phyloP scores from a whole-genome alignment of 1,140 invertebrate genomes.

The Ditylenchus dipsaci region DNA sequence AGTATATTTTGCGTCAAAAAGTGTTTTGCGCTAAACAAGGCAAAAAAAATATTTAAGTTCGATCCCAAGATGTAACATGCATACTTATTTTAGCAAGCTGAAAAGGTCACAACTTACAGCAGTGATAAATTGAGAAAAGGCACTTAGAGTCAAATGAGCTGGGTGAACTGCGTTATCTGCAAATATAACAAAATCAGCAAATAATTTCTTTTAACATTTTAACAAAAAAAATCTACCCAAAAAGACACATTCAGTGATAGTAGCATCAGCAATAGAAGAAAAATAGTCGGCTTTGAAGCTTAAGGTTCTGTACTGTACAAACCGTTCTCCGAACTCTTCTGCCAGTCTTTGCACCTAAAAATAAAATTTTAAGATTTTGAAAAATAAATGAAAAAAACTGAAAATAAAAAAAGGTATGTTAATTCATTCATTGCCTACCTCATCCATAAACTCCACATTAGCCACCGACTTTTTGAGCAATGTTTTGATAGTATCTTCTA shows the following conservation, averaged over 20 bases:
- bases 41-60: no score
- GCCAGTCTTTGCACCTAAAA: constrained; percentile 44
- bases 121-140: constrained; percentile 55
- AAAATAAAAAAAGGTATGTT: neutral
- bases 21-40: no score
- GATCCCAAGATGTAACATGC: no score
- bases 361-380: constrained; percentile 8
- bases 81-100: no score
- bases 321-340: constrained; percentile 44
- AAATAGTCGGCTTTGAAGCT: constrained; percentile 58
- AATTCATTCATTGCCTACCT: constrained; percentile 25
- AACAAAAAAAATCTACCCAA: constrained; percentile 1
- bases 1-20: no score
- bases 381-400: neutral
- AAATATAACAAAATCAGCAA: neutral
- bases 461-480: constrained; percentile 51
- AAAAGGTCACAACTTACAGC: constrained; percentile 38
- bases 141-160: constrained; percentile 43
- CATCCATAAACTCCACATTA: constrained; percentile 52
- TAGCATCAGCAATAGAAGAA: constrained; percentile 48
- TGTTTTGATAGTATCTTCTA: constrained; percentile 49
- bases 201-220: constrained; percentile 7
- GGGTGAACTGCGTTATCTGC: constrained; percentile 54
- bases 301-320: constrained; percentile 32
- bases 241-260: constrained; percentile 49